Base-by-base conservation (phyloP, 2,113 vertebrate genomes). In the Takifugu bimaculatus region DNA sequence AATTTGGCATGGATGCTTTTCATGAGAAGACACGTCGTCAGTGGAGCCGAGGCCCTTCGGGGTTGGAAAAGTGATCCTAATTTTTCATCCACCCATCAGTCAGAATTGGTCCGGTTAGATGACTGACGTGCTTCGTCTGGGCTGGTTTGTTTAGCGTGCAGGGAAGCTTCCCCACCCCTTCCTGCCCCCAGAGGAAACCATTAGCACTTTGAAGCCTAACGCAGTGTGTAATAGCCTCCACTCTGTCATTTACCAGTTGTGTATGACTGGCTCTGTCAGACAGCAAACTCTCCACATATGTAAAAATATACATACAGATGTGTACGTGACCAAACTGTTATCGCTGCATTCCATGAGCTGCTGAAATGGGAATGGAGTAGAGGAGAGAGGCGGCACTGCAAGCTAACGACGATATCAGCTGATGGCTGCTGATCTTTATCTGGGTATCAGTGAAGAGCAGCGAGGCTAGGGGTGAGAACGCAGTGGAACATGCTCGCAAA, bases 371-470 rank as follows among this genome's bases (percentile, higher is more conserved):
- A 27, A 15, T 39, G 58, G 32, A 68, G 57, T 20, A 10, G 53
- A 50, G 58, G 59, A 55, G 54, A 20, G 54, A 27, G 55, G 62
- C 2, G 51, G 63, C 26, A 15, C 63, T 64, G 54, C 39, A 1
- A 70, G 63, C 69, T 64, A 70, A 68, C 70, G 28, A 62, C 64
- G 14, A 27, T 59, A 80, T 81, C 76, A 82, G 86, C 81, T 78
- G 82, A 82, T 60, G 79, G 76, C 74, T 77, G 69, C 44, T 20
- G 80, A 85, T 87, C 51, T 26, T 76, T 79, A 85, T 83, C 83
- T 9, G 26, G 55, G 27, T 32, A 13, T 57, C 52, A 65, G 61
- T 62, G 61, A 49, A 70, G 60, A 63, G 52, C 71, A 54, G 48
- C 0, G 26, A 54, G 74, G 61, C 68, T 25, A 14, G 6, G 45